These are phyloP conservation scores for Paratilapia polleni DNA, from an alignment of 2,113 vertebrate genomes.

Conservation along the genomic window DNA sequence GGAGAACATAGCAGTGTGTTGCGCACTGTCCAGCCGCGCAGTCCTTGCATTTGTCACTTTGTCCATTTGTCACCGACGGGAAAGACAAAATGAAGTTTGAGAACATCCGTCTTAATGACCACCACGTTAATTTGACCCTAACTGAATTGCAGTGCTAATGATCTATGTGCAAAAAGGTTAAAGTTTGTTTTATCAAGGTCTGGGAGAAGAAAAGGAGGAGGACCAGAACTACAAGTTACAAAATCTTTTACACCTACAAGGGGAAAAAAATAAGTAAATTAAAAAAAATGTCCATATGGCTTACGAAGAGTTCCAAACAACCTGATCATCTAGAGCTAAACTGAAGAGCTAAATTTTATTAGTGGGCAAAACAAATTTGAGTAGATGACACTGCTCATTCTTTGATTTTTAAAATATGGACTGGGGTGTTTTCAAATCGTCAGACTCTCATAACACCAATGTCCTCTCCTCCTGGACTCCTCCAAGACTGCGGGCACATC, in stretches of 20 bases:
- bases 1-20: slow-evolving; percentile 82
- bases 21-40: slow-evolving; percentile 78
- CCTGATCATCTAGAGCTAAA: not conserved
- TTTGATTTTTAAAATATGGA: not conserved
- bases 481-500: slow-evolving; percentile 32
- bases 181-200: slow-evolving; percentile 18
- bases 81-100: slow-evolving; percentile 75
- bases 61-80: slow-evolving; percentile 72
- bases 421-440: not conserved
- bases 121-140: slow-evolving; percentile 37
- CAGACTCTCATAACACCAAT: not conserved
- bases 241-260: not conserved
- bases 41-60: slow-evolving; percentile 80
- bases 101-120: slow-evolving; percentile 73
- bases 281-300: not conserved
- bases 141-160: slow-evolving; percentile 6
- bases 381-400: not conserved
- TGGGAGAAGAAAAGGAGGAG: slow-evolving; percentile 53
- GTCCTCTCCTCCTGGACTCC: slow-evolving; percentile 51
- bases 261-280: not conserved
- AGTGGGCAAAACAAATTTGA: not conserved
- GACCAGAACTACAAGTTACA: not conserved
- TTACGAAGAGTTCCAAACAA: not conserved
- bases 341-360: not conserved
- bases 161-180: not conserved